These are phyloP conservation scores for Cylas formicarius DNA, from an alignment of 1,140 invertebrate species.

Conservation along the genomic window DNA sequence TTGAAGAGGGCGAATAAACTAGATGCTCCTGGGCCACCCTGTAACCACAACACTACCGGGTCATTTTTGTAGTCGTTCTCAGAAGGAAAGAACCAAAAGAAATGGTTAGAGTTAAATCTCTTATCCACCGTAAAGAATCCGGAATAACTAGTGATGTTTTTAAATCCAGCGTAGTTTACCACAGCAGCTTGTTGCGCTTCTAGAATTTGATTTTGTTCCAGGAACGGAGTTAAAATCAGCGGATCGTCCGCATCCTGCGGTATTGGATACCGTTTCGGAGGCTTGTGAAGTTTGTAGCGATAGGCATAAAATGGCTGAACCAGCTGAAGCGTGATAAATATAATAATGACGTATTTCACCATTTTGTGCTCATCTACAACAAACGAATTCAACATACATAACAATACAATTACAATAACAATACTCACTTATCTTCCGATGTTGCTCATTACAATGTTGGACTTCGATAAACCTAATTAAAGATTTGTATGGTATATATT, in stretches of 20 bases:
- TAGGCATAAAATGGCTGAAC: no score
- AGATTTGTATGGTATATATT: no score
- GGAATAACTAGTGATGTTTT: constrained; percentile 43
- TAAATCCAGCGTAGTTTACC: constrained; percentile 22
- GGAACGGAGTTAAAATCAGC: constrained; percentile 48
- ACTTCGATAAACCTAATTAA: no score
- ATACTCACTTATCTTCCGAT: no score
- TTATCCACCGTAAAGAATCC: constrained; percentile 68
- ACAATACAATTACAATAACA: no score
- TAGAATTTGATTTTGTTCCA: constrained; percentile 44
- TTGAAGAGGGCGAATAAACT: constrained; percentile 65
- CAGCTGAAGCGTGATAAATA: no score
- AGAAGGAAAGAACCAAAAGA: constrained; percentile 72
- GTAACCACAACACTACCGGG: constrained; percentile 66
- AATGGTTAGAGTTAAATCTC: constrained; percentile 58
- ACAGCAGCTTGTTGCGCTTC: constrained; percentile 30
- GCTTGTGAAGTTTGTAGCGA: no score
- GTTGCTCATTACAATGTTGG: no score
- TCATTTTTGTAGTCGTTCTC: constrained; percentile 42
- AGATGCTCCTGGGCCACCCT: constrained; percentile 64
- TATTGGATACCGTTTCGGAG: background rate
- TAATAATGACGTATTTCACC: no score
- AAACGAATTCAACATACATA: no score
- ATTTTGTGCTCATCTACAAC: no score
- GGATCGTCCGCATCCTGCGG: constrained; percentile 29